phyloP scores from a whole-genome alignment of 1,140 invertebrate species.

The Aradophagus sp. region DNA sequence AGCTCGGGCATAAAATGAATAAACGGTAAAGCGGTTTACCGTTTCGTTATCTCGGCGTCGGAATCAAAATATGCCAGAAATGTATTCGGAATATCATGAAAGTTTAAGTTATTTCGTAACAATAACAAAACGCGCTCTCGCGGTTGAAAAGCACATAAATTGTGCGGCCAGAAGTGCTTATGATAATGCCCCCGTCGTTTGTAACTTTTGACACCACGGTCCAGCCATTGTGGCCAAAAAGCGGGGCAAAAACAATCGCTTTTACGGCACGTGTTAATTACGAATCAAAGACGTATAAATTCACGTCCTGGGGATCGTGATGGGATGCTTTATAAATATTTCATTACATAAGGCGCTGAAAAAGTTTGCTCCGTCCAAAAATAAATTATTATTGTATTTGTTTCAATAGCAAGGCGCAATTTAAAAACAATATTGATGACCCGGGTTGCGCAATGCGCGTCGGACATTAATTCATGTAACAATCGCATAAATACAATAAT shows the following conservation, averaged over 20 bases:
- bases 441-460: constrained; percentile 10
- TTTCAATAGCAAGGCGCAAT: constrained; percentile 13
- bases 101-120: constrained; percentile 42
- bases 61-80: constrained; percentile 45
- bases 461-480: constrained; percentile 18
- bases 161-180: background rate
- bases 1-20: constrained; percentile 23
- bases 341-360: no score
- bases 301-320: no score
- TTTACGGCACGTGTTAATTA: no score
- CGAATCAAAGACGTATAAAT: no score
- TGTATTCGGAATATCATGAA: constrained; percentile 47
- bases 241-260: no score
- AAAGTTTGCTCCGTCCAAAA: no score
- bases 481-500: constrained; percentile 18
- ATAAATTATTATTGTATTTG: constrained; percentile 20
- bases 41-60: constrained; percentile 32
- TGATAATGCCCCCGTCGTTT: no score
- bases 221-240: no score
- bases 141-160: background rate
- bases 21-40: constrained; percentile 48
- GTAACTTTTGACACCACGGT: no score
- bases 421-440: constrained; percentile 39
- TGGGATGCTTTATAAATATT: no score
- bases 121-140: constrained; percentile 9